Percentiles rank a stretch among this genome's conserved stretches.
Conservation (phyloP, 2,113 vertebrate genomes). For the Coturnix japonica region DNA sequence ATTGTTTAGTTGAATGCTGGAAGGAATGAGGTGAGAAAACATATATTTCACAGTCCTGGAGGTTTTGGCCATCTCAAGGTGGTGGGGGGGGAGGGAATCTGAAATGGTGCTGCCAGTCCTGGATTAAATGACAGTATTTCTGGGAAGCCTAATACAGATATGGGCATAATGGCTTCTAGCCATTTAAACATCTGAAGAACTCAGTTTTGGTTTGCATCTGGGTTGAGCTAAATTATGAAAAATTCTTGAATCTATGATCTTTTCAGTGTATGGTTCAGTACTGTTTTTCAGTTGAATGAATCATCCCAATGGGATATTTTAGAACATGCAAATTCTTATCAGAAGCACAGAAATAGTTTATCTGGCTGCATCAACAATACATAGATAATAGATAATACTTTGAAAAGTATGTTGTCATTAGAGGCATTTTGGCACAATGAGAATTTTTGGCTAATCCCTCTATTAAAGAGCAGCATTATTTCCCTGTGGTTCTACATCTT, state of each 20-base stretch:
- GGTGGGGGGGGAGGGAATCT: no score
- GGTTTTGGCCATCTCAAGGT: neutral
- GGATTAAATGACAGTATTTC: neutral
- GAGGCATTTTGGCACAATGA: neutral
- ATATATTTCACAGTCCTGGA: neutral
- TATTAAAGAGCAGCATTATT: neutral
- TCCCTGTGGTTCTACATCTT: neutral
- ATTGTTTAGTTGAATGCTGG: neutral
- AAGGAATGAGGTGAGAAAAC: neutral
- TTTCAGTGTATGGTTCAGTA: neutral
- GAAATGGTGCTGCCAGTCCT: neutral
- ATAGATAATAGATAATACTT: neutral
- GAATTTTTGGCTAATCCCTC: neutral
- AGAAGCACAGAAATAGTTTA: neutral
- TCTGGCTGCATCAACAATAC: neutral
- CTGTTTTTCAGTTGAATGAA: neutral
- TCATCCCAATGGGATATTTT: neutral
- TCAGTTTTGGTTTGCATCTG: neutral
- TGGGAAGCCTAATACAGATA: neutral
- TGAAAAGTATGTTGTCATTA: accelerated
- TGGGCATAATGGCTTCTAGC: neutral
- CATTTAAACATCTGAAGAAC: neutral
- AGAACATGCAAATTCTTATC: neutral
- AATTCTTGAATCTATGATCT: neutral
- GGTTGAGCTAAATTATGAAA: neutral